Conservation (phyloP, 2,888 invertebrate genomes). For the Pterostichus niger region DNA sequence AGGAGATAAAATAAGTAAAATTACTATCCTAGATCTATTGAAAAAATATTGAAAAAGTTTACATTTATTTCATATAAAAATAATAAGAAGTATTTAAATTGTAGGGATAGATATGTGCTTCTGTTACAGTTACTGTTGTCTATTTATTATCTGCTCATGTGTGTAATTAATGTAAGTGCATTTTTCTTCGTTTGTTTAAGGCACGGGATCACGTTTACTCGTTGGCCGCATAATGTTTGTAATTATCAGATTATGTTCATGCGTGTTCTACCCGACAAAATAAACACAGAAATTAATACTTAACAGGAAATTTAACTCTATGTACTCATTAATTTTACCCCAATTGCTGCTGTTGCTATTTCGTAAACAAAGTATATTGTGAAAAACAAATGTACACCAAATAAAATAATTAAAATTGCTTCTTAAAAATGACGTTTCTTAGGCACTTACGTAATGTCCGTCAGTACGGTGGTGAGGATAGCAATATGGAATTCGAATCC, state of each 20-base stretch:
- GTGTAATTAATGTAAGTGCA: conserved; percentile 50
- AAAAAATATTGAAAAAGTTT: no score
- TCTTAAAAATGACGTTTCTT: no score
- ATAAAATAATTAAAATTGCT: no score
- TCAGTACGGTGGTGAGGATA: no score
- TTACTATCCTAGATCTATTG: no score
- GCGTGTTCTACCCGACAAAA: conserved; percentile 55
- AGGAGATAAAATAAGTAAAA: no score
- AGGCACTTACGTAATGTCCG: no score
- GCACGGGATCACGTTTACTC: conserved; percentile 53
- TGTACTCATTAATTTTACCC: conserved; percentile 14
- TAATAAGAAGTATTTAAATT: not conserved
- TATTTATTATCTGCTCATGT: conserved; percentile 53
- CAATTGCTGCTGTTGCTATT: not conserved
- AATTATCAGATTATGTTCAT: conserved; percentile 66
- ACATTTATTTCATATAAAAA: not conserved
- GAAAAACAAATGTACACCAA: no score
- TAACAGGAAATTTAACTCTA: conserved; percentile 43
- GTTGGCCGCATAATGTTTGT: conserved; percentile 60
- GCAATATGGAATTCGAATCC: no score
- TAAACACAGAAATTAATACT: conserved; percentile 60
- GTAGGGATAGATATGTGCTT: conserved; percentile 1
- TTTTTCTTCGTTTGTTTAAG: conserved; percentile 53
- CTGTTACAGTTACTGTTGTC: conserved; percentile 1
- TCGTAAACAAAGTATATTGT: no score